Base-by-base conservation (phyloP, 2,888 invertebrate species). In the Stenchaetothrips biformis region DNA sequence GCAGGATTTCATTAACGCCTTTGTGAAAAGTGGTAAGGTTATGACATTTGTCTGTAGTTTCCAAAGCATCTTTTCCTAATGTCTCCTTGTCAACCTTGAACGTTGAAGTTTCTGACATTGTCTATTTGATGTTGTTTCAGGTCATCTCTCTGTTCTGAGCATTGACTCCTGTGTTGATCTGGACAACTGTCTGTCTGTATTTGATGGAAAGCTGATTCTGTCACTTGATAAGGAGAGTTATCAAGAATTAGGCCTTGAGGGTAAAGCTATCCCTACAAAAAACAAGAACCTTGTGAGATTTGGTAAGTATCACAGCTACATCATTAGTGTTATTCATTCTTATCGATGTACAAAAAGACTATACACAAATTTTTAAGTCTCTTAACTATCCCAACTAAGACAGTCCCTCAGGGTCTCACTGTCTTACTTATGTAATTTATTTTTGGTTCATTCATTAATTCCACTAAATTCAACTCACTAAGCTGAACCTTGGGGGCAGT, bases 201-300 rank as follows among this genome's bases (percentile, higher is more conserved):
- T 88, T 88, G 85, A 85, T 80, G 90, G 90, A 21, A 85, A 87
- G 82, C 86, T 91, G 48, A 83, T 89, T 82, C 85, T 91, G 48
- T 89, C 88, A 7, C 83, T 91, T 74, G 84, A 85, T 67, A 88
- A 87, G 81, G 87, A 88, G 82, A 87, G 88, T 67, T 91, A 89
- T 84, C 89, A 90, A 83, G 86, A 85, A 79, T 85, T 90, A 47
- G 91, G 91, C 16, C 83, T 91, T 59, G 89, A 90, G 84, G 91
- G 91, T 79, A 87, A 85, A 83, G 84, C 86, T 47, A 89, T 88
- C 13, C 86, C 85, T 82, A 88, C 88, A 83, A 86, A 86, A 81
- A 85, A 85, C 81, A 86, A 85, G 78, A 84, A 85, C 18, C 86
- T 86, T 82, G 85, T 87, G 80, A 87, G 88, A 84, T 89, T 88